Evolutionary conservation across 2,888 invertebrate species (phyloP), one percentile per base, ranked within the genome.

Genomic region (Macrosoma leucophasiata): DNA sequence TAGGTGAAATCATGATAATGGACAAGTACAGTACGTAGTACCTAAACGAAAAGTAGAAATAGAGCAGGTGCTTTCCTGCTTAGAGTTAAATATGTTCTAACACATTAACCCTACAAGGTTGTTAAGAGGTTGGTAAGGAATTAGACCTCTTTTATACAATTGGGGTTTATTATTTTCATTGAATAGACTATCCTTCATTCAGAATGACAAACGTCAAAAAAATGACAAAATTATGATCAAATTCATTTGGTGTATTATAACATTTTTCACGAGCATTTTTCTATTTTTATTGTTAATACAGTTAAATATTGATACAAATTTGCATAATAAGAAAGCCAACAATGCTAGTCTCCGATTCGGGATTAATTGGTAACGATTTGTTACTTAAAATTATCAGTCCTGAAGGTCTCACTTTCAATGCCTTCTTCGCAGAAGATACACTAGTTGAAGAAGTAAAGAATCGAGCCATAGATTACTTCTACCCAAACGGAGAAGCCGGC

Each of bases 401-500:
- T 0, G 81, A 82, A 13, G 82, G 84, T 0, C 66, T 64, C 13
- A 67, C 71, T 0, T 78, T 72, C 36, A 57, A 64, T 0, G 62
- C 71, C 0, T 68, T 63, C 35, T 81, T 79, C 35, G 9, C 68
- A 0, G 78, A 75, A 43, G 76, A 82, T 7, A 75, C 78, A 0
- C 56, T 79, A 0, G 62, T 84, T 2, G 84, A 84, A 30, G 77
- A 82, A 37, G 64, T 84, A 0, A 82, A 82, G 31, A 76, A 72
- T 21, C 56, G 72, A 0, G 72, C 79, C 0, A 56, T 79, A 5
- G 73, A 76, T 9, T 74, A 42, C 56, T 84, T 84, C 51, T 82
- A 78, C 38, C 78, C 81, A 0, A 65, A 52, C n/a, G 77, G 76
- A 1, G 78, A 77, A 24, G 57, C 64, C 0, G 73, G 79, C 0